Conservation (phyloP, 2,797 vertebrate species). For the Lithobates pipiens region DNA sequence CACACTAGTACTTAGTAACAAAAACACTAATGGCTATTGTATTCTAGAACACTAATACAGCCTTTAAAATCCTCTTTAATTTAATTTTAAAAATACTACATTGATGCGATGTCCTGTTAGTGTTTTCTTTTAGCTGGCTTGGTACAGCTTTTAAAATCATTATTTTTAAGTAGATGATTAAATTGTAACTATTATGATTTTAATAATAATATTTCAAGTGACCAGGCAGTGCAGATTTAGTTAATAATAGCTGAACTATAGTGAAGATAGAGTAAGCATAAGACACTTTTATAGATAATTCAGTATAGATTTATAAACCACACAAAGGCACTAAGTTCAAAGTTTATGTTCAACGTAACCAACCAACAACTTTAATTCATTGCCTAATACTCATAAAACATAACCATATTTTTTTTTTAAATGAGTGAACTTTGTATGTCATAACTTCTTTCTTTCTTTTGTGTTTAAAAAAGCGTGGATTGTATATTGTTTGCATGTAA, state of each 20-base stretch:
- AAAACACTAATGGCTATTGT: slow-evolving; percentile 82
- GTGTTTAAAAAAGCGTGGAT: not conserved
- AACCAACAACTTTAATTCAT: too few relatives aligned
- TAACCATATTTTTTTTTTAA: too few relatives aligned
- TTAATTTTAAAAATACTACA: slow-evolving; percentile 46
- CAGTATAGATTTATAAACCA: too few relatives aligned
- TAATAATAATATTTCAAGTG: not conserved
- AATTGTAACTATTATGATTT: not conserved
- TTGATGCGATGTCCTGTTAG: not conserved
- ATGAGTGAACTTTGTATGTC: not conserved
- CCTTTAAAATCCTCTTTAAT: slow-evolving; percentile 72
- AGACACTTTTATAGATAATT: not conserved
- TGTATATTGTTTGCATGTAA: not conserved
- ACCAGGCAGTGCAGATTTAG: not conserved
- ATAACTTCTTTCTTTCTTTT: not conserved
- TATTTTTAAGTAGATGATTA: not conserved
- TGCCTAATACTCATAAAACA: too few relatives aligned
- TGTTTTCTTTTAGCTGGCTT: not conserved
- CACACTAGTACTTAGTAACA: slow-evolving; percentile 83
- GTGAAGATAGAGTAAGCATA: not conserved
- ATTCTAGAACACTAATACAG: slow-evolving; percentile 73
- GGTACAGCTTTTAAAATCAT: not conserved
- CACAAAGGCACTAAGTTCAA: too few relatives aligned
- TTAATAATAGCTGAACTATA: not conserved
- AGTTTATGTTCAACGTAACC: too few relatives aligned